Evolutionary conservation across 2,113 vertebrate species (phyloP).

Genomic region (Rhinolophus sinicus): DNA sequence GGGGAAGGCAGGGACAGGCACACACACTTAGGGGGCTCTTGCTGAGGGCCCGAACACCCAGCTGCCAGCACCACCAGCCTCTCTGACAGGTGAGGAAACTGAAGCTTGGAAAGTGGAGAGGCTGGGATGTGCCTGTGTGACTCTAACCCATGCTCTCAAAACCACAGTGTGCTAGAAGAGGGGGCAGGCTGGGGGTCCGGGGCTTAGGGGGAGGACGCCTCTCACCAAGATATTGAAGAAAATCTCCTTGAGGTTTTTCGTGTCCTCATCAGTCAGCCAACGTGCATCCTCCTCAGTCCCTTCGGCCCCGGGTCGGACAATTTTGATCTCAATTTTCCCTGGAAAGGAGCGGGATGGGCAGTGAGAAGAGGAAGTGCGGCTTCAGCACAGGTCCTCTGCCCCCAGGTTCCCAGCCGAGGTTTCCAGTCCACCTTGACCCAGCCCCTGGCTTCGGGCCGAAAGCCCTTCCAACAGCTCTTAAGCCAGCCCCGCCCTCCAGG

Average conservation of each 20-base stretch:
- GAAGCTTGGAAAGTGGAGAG: background rate
- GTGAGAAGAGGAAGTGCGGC: background rate
- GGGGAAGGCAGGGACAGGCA: background rate
- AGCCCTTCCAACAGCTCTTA: slow-evolving; percentile 62
- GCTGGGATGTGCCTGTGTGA: background rate
- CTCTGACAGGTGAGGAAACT: background rate
- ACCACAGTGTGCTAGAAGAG: background rate
- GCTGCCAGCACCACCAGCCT: background rate
- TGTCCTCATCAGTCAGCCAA: slow-evolving; percentile 95
- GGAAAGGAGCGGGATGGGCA: background rate
- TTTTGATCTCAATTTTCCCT: slow-evolving; percentile 98
- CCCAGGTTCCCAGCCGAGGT: background rate
- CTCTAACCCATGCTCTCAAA: background rate
- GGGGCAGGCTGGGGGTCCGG: background rate
- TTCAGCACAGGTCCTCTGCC: background rate
- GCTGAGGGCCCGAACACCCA: background rate
- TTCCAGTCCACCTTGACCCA: slow-evolving; percentile 55
- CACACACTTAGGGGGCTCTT: no score
- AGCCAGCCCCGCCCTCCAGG: slow-evolving; percentile 70
- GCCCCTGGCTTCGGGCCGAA: background rate
- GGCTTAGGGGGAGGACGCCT: background rate
- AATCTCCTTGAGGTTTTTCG: slow-evolving; percentile 94
- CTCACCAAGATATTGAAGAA: slow-evolving; percentile 96
- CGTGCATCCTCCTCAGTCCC: slow-evolving; percentile 89
- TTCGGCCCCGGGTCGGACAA: slow-evolving; percentile 89